These are phyloP conservation scores for Buathra laborator DNA, from an alignment of 2,888 invertebrate species.

Conservation along the genomic window DNA sequence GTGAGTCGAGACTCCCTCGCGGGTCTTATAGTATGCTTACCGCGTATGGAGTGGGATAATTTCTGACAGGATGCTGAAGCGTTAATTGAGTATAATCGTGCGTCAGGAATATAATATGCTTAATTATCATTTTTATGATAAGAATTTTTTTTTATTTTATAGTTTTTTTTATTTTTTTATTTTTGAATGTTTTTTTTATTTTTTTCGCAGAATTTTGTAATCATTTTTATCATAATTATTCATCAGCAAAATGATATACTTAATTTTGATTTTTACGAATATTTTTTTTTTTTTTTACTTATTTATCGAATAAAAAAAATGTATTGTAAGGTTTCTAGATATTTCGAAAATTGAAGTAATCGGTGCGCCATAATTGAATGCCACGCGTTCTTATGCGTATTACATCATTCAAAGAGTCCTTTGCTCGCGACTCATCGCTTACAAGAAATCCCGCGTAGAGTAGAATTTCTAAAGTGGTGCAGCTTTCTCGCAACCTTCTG, in stretches of 20 bases:
- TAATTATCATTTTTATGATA: not conserved
- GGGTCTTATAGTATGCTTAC: not conserved
- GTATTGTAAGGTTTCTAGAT: conserved; percentile 4
- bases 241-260: too few relatives aligned
- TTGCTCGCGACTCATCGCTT: too few relatives aligned
- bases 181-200: not conserved
- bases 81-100: conserved; percentile 38
- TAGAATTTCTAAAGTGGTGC: conserved; percentile 2
- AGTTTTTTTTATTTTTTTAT: too few relatives aligned
- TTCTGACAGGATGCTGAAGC: conserved; percentile 47
- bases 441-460: not conserved
- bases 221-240: too few relatives aligned
- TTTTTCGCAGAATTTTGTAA: too few relatives aligned
- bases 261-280: too few relatives aligned
- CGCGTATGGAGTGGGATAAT: not conserved
- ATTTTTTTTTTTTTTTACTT: too few relatives aligned
- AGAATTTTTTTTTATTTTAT: not conserved
- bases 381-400: too few relatives aligned
- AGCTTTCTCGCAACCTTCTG: not conserved
- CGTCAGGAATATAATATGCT: not conserved
- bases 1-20: not conserved
- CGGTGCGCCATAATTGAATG: not conserved
- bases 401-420: too few relatives aligned
- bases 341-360: not conserved
- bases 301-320: too few relatives aligned